Evolutionary conservation across 2,113 vertebrate species (phyloP).

Genomic region (Athene noctua): DNA sequence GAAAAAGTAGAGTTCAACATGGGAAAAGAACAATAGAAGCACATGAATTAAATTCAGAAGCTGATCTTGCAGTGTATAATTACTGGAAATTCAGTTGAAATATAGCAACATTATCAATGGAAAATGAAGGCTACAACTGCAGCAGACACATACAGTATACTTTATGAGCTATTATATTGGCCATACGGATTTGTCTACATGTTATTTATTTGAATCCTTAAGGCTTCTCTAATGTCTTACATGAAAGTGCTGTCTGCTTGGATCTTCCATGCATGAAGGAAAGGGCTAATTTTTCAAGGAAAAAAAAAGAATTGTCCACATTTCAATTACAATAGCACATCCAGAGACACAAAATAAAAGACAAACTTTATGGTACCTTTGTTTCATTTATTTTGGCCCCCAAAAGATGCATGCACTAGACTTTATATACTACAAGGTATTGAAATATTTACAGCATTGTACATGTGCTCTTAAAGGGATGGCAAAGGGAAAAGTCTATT

Average conservation of each 20-base stretch:
- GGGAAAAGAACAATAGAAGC: constrained; percentile 19
- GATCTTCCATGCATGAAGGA: constrained; percentile 73
- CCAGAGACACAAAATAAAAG: constrained; percentile 84
- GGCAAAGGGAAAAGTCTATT: constrained; percentile 30
- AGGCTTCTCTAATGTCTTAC: constrained; percentile 67
- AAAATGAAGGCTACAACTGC: constrained; percentile 58
- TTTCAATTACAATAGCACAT: constrained; percentile 71
- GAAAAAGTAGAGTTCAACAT: neutral
- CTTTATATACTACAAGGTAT: constrained; percentile 85
- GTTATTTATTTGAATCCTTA: constrained; percentile 63
- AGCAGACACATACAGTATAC: constrained; percentile 60
- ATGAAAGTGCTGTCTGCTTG: constrained; percentile 60
- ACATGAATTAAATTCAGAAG: constrained; percentile 23
- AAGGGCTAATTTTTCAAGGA: constrained; percentile 29
- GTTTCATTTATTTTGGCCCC: constrained; percentile 81
- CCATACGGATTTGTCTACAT: constrained; percentile 55
- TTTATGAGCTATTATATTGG: constrained; percentile 64
- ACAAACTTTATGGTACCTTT: constrained; percentile 77
- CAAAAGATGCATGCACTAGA: constrained; percentile 93
- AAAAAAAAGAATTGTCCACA: constrained; percentile 53
- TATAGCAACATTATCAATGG: constrained; percentile 37
- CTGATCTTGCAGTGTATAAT: constrained; percentile 46
- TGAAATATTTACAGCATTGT: constrained; percentile 95
- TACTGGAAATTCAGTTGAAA: constrained; percentile 37
- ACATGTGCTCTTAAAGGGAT: constrained; percentile 72